Conservation (phyloP, 2,888 invertebrate genomes). For the Drosophila vallismaia region DNA sequence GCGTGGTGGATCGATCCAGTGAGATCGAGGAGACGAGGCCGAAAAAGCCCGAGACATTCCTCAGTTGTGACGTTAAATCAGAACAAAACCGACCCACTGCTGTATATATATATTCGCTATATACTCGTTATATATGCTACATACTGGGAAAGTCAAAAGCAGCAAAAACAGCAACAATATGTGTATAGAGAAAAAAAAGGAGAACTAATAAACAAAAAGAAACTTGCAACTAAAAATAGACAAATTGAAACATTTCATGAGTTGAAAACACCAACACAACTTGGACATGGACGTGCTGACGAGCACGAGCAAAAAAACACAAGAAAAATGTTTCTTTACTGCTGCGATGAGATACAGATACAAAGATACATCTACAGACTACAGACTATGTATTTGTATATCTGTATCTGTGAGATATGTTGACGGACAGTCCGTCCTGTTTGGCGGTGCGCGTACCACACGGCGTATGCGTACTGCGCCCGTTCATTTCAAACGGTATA, state of each 20-base stretch:
- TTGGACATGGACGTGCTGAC: constrained; percentile 62
- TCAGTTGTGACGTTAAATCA: constrained; percentile 75
- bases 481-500: constrained; percentile 14
- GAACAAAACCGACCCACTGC: constrained; percentile 65
- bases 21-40: constrained; percentile 40
- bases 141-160: constrained; percentile 37
- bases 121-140: constrained; percentile 28
- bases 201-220: constrained; percentile 78
- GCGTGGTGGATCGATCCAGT: constrained; percentile 40
- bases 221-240: constrained; percentile 79
- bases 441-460: constrained; percentile 55
- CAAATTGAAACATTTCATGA: constrained; percentile 75
- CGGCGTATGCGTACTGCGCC: constrained; percentile 66
- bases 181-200: constrained; percentile 22
- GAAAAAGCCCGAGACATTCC: constrained; percentile 61
- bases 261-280: constrained; percentile 70
- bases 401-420: constrained; percentile 65
- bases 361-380: constrained; percentile 9
- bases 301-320: constrained; percentile 43
- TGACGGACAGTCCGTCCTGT: constrained; percentile 43
- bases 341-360: constrained; percentile 23
- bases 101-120: constrained; percentile 33
- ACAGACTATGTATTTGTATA: constrained; percentile 22
- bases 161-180: constrained; percentile 7
- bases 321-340: constrained; percentile 47